phyloP scores from a whole-genome alignment of 2,113 vertebrate genomes.

The Phaethon lepturus region DNA sequence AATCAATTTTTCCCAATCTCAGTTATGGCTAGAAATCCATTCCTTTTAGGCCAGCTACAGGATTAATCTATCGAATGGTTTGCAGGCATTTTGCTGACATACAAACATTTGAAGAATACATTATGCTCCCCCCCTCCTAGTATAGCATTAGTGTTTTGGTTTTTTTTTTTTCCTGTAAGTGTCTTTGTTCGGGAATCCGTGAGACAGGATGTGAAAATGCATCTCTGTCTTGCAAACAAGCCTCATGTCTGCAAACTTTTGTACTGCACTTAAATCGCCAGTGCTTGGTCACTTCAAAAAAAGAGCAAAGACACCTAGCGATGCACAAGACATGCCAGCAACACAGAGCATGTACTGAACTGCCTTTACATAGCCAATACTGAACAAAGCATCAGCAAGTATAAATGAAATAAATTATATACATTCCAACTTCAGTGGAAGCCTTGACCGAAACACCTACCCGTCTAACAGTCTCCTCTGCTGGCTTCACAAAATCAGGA shows the following conservation, averaged over 20 bases:
- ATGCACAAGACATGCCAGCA: background rate
- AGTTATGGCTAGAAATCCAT: slow-evolving; percentile 83
- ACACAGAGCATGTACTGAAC: background rate
- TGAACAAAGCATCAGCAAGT: background rate
- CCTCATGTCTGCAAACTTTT: slow-evolving; percentile 24
- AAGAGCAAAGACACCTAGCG: background rate
- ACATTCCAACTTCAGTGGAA: background rate
- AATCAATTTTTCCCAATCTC: slow-evolving; percentile 85
- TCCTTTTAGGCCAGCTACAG: slow-evolving; percentile 81
- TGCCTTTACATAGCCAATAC: background rate
- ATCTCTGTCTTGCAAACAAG: slow-evolving; percentile 40
- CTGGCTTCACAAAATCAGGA: background rate
- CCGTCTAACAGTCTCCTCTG: background rate
- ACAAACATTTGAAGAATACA: slow-evolving; percentile 84
- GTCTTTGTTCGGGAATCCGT: slow-evolving; percentile 62
- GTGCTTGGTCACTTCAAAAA: background rate
- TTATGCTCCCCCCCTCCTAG: slow-evolving; percentile 67
- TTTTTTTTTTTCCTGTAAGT: slow-evolving; percentile 60
- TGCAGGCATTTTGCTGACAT: slow-evolving; percentile 83
- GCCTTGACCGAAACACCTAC: background rate
- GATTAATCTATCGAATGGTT: slow-evolving; percentile 85
- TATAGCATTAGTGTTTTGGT: slow-evolving; percentile 49
- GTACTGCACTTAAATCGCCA: background rate
- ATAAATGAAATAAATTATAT: background rate
- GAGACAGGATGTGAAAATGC: slow-evolving; percentile 57